Percentiles rank a stretch among this genome's conserved stretches.
These are phyloP conservation scores for Anthophora plumipes DNA, from an alignment of 2,888 invertebrate genomes.

Conservation along the genomic window DNA sequence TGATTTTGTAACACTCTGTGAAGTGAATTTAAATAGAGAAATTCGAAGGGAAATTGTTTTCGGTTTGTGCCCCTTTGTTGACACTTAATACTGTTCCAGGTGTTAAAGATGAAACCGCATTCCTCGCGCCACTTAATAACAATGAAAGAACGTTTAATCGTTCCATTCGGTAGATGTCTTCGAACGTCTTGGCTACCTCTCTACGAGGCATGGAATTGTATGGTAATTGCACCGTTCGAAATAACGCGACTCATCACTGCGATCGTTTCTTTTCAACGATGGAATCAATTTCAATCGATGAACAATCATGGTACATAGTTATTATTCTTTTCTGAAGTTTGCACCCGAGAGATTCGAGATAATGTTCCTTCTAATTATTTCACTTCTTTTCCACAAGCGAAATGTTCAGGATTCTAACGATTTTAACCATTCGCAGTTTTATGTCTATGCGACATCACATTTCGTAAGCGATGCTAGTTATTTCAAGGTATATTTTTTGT, in stretches of 20 bases:
- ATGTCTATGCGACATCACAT: too few relatives aligned
- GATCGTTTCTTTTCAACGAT: not conserved
- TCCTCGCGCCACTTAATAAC: conserved; percentile 33
- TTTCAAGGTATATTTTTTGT: too few relatives aligned
- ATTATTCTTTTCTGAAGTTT: not conserved
- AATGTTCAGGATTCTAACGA: not conserved
- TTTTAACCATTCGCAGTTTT: too few relatives aligned
- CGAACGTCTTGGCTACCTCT: conserved; percentile 12
- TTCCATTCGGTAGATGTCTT: conserved; percentile 34
- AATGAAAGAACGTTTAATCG: conserved; percentile 35
- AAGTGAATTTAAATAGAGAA: too few relatives aligned
- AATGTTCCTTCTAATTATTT: not conserved
- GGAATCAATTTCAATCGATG: conserved; percentile 21
- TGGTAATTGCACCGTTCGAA: conserved; percentile 36
- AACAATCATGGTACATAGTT: not conserved
- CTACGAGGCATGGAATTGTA: conserved; percentile 14
- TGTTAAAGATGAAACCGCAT: conserved; percentile 26
- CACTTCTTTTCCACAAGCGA: not conserved
- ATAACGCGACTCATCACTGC: conserved; percentile 4
- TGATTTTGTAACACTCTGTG: not conserved
- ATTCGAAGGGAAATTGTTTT: too few relatives aligned
- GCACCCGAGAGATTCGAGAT: not conserved
- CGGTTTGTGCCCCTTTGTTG: not conserved
- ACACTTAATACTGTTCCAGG: conserved; percentile 7
- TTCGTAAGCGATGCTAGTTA: too few relatives aligned